phyloP scores from a whole-genome alignment of 2,797 vertebrate species.

The Cryptoprocta ferox region DNA sequence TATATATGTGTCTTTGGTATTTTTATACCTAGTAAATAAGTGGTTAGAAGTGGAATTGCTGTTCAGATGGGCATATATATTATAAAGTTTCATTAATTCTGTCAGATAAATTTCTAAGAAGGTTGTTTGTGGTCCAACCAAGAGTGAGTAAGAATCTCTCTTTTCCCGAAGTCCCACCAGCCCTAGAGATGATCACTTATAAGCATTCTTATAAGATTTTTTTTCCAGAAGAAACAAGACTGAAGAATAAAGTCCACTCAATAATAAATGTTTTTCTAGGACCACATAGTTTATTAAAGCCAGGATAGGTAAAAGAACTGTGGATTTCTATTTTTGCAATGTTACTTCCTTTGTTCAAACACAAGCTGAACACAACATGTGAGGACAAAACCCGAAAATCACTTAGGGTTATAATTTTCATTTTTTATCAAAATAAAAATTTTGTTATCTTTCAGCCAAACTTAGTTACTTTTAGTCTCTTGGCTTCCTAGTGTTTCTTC shows the following conservation, averaged over 20 bases:
- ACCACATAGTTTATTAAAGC: neutral
- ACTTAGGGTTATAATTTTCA: neutral
- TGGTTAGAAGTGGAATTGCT: neutral
- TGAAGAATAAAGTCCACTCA: neutral
- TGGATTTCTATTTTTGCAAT: neutral
- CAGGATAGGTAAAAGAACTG: neutral
- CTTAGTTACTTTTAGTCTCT: neutral
- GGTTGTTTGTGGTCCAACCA: neutral
- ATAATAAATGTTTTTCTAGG: neutral
- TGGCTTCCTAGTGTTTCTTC: neutral
- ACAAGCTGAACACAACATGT: neutral
- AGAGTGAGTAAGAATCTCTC: neutral
- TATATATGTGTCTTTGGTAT: neutral
- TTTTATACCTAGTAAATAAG: neutral
- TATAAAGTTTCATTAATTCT: constrained; percentile 1
- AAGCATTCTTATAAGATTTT: neutral
- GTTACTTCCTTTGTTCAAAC: neutral
- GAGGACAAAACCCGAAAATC: neutral
- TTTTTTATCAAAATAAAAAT: constrained; percentile 22
- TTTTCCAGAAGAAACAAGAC: neutral
- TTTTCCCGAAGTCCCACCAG: neutral
- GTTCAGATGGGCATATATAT: neutral
- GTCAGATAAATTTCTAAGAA: neutral
- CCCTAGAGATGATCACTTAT: neutral
- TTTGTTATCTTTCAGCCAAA: neutral